phyloP scores from a whole-genome alignment of 2,888 invertebrate species.

The Lottia scabra region DNA sequence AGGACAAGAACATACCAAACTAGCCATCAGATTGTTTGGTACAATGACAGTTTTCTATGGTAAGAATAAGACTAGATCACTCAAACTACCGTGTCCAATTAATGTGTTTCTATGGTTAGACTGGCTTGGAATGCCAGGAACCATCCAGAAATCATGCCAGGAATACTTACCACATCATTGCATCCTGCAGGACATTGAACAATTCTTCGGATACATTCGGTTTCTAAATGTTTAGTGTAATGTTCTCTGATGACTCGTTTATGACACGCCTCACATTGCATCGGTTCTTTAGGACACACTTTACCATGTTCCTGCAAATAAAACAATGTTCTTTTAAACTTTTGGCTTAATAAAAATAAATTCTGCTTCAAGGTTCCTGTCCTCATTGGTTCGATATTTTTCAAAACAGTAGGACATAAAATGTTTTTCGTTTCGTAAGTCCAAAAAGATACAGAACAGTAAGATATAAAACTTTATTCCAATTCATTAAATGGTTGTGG shows the following conservation, averaged over 20 bases:
- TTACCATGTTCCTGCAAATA: constrained; percentile 28
- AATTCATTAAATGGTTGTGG: too few species aligned
- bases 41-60: too few species aligned
- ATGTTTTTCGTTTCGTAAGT: too few species aligned
- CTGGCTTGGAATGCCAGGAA: too few species aligned
- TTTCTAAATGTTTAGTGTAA: constrained; percentile 40
- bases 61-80: too few species aligned
- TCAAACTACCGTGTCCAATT: too few species aligned
- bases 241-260: constrained; percentile 41
- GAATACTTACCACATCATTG: constrained; percentile 25
- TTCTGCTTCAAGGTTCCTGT: too few species aligned
- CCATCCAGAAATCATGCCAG: neutral
- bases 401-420: neutral
- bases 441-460: too few species aligned
- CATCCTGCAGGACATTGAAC: constrained; percentile 42
- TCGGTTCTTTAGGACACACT: constrained; percentile 38
- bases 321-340: neutral
- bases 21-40: too few species aligned
- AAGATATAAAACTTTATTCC: too few species aligned
- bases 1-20: too few species aligned
- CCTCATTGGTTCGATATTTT: neutral
- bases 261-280: constrained; percentile 46
- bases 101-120: too few species aligned
- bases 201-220: constrained; percentile 43
- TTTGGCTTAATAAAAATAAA: neutral